These are phyloP conservation scores for Azorinus chamasolen DNA, from an alignment of 2,888 invertebrate genomes.

Conservation along the genomic window DNA sequence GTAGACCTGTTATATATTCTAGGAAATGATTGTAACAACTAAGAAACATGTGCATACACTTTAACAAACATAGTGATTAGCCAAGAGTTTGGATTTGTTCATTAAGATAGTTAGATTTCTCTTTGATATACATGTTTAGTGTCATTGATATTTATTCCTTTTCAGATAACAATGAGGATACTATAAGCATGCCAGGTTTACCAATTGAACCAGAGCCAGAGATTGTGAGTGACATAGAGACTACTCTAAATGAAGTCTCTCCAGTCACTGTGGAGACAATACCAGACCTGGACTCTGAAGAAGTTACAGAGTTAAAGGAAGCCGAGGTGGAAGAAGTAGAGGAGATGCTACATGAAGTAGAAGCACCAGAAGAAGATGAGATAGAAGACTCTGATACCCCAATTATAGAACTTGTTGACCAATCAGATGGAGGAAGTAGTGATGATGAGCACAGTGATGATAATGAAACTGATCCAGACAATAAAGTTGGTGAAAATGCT, in stretches of 20 bases:
- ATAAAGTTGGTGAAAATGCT: slow-evolving; percentile 14
- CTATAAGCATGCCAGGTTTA: slow-evolving; percentile 47
- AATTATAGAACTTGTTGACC: slow-evolving; percentile 23
- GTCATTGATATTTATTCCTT: background rate
- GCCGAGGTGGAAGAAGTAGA: slow-evolving; percentile 50
- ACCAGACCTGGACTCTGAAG: slow-evolving; percentile 35
- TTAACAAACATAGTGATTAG: too few species aligned
- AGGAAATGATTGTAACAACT: too few species aligned
- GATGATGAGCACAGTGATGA: slow-evolving; percentile 34
- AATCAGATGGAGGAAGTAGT: slow-evolving; percentile 41
- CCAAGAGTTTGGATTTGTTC: too few species aligned
- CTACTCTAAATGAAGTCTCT: slow-evolving; percentile 47
- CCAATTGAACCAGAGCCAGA: slow-evolving; percentile 55
- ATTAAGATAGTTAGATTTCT: too few species aligned
- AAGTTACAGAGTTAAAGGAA: slow-evolving; percentile 18
- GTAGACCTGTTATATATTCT: too few species aligned
- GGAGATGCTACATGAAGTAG: slow-evolving; percentile 64
- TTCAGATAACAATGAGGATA: slow-evolving; percentile 24
- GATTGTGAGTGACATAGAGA: slow-evolving; percentile 36
- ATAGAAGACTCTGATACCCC: slow-evolving; percentile 65
- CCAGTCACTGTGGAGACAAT: slow-evolving; percentile 51
- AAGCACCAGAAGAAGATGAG: slow-evolving; percentile 68
- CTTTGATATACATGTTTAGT: too few species aligned
- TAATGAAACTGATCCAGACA: slow-evolving; percentile 27
- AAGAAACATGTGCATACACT: too few species aligned